Conservation (phyloP, 2,113 vertebrate species). For the Peromyscus maniculatus region DNA sequence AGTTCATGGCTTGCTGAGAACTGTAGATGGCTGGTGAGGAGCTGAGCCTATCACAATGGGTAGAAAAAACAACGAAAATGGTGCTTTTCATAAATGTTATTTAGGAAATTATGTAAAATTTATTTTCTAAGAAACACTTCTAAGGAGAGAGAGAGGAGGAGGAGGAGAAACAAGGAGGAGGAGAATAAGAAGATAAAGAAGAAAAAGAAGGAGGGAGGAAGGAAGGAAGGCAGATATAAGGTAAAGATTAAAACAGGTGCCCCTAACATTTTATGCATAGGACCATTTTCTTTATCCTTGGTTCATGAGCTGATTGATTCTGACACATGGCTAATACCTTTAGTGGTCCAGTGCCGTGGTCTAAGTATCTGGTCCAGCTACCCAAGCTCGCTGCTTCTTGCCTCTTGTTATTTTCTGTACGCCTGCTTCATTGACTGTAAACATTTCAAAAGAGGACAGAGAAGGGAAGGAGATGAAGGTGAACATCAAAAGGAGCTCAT, state of each 20-base stretch:
- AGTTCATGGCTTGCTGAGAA: background rate
- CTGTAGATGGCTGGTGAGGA: background rate
- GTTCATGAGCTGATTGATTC: background rate
- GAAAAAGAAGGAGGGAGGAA: no score
- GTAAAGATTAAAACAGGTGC: background rate
- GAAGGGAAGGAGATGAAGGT: background rate
- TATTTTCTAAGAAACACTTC: conserved; percentile 25
- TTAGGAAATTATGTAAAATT: background rate
- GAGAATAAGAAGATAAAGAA: fast-evolving
- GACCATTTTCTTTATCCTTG: background rate
- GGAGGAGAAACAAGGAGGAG: fast-evolving
- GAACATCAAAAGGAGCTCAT: background rate
- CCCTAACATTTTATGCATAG: background rate
- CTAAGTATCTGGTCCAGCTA: background rate
- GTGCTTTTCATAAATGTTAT: background rate
- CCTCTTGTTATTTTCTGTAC: background rate
- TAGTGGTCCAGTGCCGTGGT: background rate
- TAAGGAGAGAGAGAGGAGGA: background rate
- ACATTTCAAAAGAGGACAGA: background rate
- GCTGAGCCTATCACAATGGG: background rate
- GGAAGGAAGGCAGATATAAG: background rate
- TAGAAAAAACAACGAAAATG: conserved; percentile 10
- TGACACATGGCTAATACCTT: fast-evolving
- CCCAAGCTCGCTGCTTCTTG: conserved; percentile 5
- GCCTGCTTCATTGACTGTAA: background rate